Evolutionary conservation across 2,888 invertebrate species (phyloP).

Genomic region (Bombylius discolor): DNA sequence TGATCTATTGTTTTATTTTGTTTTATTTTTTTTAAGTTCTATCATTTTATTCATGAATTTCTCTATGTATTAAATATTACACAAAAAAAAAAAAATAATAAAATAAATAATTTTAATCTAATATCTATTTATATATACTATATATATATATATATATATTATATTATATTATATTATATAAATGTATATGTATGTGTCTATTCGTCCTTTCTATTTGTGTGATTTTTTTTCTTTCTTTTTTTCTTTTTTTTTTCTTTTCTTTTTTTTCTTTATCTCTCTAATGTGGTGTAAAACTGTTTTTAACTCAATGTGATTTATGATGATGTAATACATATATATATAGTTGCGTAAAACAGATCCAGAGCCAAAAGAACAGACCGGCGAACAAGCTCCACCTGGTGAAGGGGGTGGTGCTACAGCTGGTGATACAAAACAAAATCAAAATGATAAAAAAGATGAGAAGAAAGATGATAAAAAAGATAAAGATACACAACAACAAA

Average conservation of each 20-base stretch:
- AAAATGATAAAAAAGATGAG: slow-evolving; percentile 11
- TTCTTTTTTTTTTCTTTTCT: slow-evolving; percentile 6
- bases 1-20: no score
- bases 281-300: no score
- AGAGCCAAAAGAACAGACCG: slow-evolving; percentile 22
- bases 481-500: not conserved
- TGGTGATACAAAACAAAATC: slow-evolving; percentile 16
- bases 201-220: not conserved
- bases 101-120: no score
- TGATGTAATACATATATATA: not conserved
- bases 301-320: no score
- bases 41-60: no score
- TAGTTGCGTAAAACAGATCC: slow-evolving; percentile 30
- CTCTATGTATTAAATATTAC: no score
- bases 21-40: no score
- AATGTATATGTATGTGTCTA: not conserved
- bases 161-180: not conserved
- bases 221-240: not conserved
- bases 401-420: slow-evolving; percentile 11
- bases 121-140: not conserved
- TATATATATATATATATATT: slow-evolving; percentile 4
- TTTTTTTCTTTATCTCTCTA: slow-evolving; percentile 3
- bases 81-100: no score
- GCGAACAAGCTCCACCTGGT: slow-evolving; percentile 17
- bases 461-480: slow-evolving; percentile 2